Conservation (phyloP, 2,888 invertebrate genomes). For the Xanthia togata region DNA sequence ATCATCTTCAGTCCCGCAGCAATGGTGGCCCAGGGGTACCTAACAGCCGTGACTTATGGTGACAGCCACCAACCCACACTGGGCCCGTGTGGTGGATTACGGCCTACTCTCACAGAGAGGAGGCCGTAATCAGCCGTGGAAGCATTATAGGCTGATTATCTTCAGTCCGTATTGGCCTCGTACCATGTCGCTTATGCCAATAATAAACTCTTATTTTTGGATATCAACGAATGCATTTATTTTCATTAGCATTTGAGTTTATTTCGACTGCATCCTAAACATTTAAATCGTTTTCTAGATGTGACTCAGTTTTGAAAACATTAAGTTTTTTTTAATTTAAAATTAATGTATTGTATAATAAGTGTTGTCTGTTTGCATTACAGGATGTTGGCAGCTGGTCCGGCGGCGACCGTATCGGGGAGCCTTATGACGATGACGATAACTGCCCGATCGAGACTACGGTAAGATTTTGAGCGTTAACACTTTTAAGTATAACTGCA, state of each 20-base stretch:
- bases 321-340: background rate
- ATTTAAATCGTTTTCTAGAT: background rate
- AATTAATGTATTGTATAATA: background rate
- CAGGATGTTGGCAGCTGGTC: constrained; percentile 29
- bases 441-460: constrained; percentile 38
- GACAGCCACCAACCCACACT: too few relatives aligned
- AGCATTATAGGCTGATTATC: too few relatives aligned
- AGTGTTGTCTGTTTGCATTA: background rate
- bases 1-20: background rate
- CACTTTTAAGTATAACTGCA: background rate
- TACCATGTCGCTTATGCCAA: too few relatives aligned
- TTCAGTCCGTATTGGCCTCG: too few relatives aligned
- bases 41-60: too few relatives aligned
- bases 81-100: too few relatives aligned
- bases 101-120: too few relatives aligned
- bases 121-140: too few relatives aligned
- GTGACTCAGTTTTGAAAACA: background rate
- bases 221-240: background rate
- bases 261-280: background rate
- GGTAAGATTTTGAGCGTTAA: constrained; percentile 19
- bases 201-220: background rate
- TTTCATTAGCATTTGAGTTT: background rate
- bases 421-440: constrained; percentile 13
- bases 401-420: background rate
- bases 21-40: too few relatives aligned